These are phyloP conservation scores for Ambastaia sidthimunki DNA, from an alignment of 2,797 vertebrate species.

Conservation along the genomic window DNA sequence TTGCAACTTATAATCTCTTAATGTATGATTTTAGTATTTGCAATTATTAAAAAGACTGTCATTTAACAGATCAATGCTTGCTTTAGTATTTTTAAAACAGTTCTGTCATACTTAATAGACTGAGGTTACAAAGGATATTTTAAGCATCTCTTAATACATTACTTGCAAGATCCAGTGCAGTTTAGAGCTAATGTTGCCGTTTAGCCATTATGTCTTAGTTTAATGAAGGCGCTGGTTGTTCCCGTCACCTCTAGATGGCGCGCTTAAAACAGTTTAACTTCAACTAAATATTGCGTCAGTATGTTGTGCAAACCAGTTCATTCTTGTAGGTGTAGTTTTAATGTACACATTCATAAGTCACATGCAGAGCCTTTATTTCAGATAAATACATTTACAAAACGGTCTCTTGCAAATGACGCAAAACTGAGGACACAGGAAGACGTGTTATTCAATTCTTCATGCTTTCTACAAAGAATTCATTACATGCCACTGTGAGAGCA, in stretches of 20 bases:
- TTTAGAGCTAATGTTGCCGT: constrained; percentile 28
- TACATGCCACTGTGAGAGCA: constrained; percentile 87
- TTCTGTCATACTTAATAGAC: no score
- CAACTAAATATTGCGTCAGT: no score
- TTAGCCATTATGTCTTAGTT: constrained; percentile 7
- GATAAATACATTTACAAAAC: constrained; percentile 27
- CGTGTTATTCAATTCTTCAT: constrained; percentile 53
- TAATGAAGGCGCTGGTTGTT: not conserved
- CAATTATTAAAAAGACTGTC: not conserved
- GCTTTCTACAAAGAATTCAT: constrained; percentile 85
- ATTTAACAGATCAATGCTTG: not conserved
- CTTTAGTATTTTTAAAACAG: no score
- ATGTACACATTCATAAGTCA: not conserved
- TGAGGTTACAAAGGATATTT: no score
- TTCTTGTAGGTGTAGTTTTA: not conserved
- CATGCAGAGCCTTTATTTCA: constrained; percentile 6
- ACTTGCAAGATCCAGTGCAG: no score
- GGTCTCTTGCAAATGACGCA: not conserved
- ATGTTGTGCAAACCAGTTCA: not conserved
- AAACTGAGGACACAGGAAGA: not conserved
- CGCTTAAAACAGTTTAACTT: not conserved
- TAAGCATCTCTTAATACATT: no score
- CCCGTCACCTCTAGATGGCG: constrained; percentile 27
- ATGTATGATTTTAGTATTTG: not conserved
- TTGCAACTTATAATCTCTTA: not conserved